Percentiles rank a stretch among this genome's conserved stretches.
Conservation (phyloP, 1,140 invertebrate genomes). For the Panagrolaimus sp. region DNA sequence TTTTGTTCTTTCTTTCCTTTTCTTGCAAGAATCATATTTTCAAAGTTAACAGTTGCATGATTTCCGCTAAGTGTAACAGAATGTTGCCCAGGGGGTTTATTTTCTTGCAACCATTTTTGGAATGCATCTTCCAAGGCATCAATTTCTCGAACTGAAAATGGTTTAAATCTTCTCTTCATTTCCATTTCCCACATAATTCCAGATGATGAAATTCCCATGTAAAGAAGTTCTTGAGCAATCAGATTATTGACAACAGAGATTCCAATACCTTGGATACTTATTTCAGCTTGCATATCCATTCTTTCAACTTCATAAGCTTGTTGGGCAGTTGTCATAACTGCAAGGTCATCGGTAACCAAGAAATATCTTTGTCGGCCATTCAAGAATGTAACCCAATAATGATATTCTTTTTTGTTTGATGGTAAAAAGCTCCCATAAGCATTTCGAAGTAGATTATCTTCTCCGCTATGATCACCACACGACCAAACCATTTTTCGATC, state of each 20-base stretch:
- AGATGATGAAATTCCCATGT: slow-evolving; percentile 77
- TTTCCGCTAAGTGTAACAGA: slow-evolving; percentile 14
- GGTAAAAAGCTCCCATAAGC: slow-evolving; percentile 52
- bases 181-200: slow-evolving; percentile 83
- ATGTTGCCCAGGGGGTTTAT: slow-evolving; percentile 15
- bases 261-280: slow-evolving; percentile 80
- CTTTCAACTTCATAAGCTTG: slow-evolving; percentile 49
- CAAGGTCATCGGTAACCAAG: slow-evolving; percentile 74
- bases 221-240: slow-evolving; percentile 73
- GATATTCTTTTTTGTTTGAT: slow-evolving; percentile 55
- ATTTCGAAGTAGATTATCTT: slow-evolving; percentile 40
- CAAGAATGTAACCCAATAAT: slow-evolving; percentile 81
- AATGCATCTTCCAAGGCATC: slow-evolving; percentile 74
- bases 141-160: slow-evolving; percentile 69
- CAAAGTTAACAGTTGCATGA: slow-evolving; percentile 69
- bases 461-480: slow-evolving; percentile 36
- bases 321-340: slow-evolving; percentile 73
- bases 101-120: slow-evolving; percentile 67
- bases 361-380: slow-evolving; percentile 85
- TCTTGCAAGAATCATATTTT: slow-evolving; percentile 63
- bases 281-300: slow-evolving; percentile 60
- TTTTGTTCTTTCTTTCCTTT: slow-evolving; percentile 39
- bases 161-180: slow-evolving; percentile 66
- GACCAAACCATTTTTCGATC: slow-evolving; percentile 48
- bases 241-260: slow-evolving; percentile 85